A percentile compares a stretch with the other conserved stretches of the same genome.
phyloP scores from a whole-genome alignment of 2,113 vertebrate genomes.

The Peromyscus californicus region DNA sequence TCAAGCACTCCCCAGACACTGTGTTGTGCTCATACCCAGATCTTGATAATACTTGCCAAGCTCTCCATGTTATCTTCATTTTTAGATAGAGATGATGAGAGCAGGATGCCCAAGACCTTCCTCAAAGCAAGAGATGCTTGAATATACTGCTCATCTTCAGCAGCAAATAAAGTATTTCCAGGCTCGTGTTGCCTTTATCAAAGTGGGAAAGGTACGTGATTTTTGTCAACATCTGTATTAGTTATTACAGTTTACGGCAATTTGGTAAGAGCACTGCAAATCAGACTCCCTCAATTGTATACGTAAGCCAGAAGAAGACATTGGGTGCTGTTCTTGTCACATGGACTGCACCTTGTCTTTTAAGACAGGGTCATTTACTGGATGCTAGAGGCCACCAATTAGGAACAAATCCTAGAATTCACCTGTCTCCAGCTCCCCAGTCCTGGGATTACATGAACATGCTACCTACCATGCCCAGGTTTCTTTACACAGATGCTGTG shows the following conservation, averaged over 20 bases:
- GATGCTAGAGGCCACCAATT: no score
- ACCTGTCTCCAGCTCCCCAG: not conserved
- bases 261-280: no score
- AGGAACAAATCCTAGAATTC: not conserved
- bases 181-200: not conserved
- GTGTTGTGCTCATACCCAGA: slow-evolving; percentile 21
- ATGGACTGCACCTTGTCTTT: not conserved
- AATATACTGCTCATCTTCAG: slow-evolving; percentile 14
- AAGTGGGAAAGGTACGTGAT: not conserved
- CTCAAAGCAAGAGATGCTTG: slow-evolving; percentile 46
- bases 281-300: accelerated
- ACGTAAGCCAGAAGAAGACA: not conserved
- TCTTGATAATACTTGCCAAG: slow-evolving; percentile 74
- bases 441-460: not conserved
- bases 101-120: slow-evolving; percentile 38
- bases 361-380: not conserved
- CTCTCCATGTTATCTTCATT: slow-evolving; percentile 75
- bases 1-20: slow-evolving; percentile 63
- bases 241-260: not conserved
- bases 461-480: not conserved
- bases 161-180: not conserved
- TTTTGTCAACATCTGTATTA: not conserved
- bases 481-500: not conserved
- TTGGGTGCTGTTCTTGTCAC: no score
- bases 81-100: slow-evolving; percentile 65